Evolutionary conservation across 2,113 vertebrate genomes (phyloP).

Genomic region (Entelurus aequoreus): DNA sequence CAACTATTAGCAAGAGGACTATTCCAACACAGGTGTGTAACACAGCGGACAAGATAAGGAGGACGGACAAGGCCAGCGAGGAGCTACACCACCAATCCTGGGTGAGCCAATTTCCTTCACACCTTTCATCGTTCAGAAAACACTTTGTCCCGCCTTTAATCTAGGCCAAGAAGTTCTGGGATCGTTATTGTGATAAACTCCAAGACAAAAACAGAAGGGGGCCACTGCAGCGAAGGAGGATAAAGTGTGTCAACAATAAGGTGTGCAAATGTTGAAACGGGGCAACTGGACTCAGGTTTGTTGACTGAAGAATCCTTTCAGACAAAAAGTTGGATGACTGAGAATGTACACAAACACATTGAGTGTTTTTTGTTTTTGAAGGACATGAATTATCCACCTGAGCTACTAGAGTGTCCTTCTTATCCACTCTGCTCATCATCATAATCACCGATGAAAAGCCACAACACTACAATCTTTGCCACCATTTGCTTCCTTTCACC

Average conservation of each 20-base stretch:
- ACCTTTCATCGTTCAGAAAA: conserved; percentile 40
- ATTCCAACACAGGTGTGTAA: conserved; percentile 2
- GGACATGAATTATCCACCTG: too few relatives aligned
- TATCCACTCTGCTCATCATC: too few relatives aligned
- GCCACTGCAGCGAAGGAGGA: not conserved
- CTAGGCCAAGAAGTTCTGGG: conserved; percentile 40
- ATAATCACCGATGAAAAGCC: too few relatives aligned
- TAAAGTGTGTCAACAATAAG: not conserved
- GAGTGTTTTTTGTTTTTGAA: too few relatives aligned
- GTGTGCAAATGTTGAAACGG: too few relatives aligned
- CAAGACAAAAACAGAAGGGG: not conserved
- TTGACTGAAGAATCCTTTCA: too few relatives aligned
- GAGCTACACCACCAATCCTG: conserved; percentile 12
- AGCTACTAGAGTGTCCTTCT: too few relatives aligned
- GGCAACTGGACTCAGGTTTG: too few relatives aligned
- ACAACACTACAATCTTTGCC: too few relatives aligned
- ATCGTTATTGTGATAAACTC: not conserved
- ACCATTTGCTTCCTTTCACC: too few relatives aligned
- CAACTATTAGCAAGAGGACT: not conserved
- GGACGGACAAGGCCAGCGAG: conserved; percentile 4
- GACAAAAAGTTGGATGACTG: too few relatives aligned
- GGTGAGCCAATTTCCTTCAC: conserved; percentile 51
- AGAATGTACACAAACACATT: too few relatives aligned
- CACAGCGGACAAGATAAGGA: not conserved
- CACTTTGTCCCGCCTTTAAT: conserved; percentile 47